phyloP scores from a whole-genome alignment of 2,113 vertebrate species.

The Melanostigma gelatinosum region DNA sequence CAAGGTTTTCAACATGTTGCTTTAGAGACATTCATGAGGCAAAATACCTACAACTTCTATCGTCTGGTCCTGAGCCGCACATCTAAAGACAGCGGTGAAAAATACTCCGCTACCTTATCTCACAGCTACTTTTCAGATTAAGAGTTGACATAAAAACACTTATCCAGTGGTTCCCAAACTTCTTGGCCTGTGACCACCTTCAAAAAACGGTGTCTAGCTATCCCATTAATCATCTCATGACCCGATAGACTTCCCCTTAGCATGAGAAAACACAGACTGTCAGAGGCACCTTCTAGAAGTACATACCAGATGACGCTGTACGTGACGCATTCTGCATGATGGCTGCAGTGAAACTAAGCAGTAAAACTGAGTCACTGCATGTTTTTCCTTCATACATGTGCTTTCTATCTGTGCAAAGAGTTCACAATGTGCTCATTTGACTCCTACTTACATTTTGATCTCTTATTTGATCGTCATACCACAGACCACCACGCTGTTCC shows the following conservation, averaged over 20 bases:
- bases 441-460: conserved; percentile 25
- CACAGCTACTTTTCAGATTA: neutral
- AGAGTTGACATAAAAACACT: neutral
- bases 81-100: neutral
- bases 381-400: conserved; percentile 45
- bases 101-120: neutral
- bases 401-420: conserved; percentile 26
- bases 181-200: neutral
- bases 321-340: neutral
- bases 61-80: neutral
- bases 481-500: conserved; percentile 46
- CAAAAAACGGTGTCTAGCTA: neutral
- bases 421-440: conserved; percentile 34
- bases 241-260: neutral
- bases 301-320: neutral
- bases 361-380: conserved; percentile 12
- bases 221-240: neutral
- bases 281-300: neutral
- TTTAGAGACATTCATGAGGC: neutral
- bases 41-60: neutral
- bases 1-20: neutral
- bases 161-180: no score
- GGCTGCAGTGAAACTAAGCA: conserved; percentile 3
- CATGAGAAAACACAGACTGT: neutral
- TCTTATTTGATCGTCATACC: conserved; percentile 53